These are phyloP conservation scores for Parnassius mnemosyne DNA, from an alignment of 2,888 invertebrate species.

Conservation along the genomic window DNA sequence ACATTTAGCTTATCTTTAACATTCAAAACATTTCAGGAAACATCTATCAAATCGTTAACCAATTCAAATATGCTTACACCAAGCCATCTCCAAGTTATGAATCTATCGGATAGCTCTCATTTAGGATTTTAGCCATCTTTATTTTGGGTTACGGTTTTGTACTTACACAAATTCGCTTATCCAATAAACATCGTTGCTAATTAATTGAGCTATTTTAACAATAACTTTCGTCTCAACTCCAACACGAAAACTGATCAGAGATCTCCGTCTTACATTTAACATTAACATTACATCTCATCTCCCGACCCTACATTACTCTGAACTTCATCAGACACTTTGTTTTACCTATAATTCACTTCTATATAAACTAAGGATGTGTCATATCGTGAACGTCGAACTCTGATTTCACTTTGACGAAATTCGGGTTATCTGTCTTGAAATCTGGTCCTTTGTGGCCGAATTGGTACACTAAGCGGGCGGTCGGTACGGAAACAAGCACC, in stretches of 20 bases:
- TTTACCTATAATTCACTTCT: conserved; percentile 34
- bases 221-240: conserved; percentile 20
- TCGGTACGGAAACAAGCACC: conserved; percentile 87
- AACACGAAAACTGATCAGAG: conserved; percentile 22
- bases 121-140: background rate
- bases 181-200: conserved; percentile 15
- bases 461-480: conserved; percentile 88
- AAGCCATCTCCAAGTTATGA: background rate
- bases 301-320: conserved; percentile 36
- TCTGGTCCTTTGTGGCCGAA: conserved; percentile 90
- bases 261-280: conserved; percentile 30
- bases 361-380: conserved; percentile 55
- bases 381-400: conserved; percentile 55
- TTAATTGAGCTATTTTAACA: conserved; percentile 21
- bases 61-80: conserved; percentile 26
- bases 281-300: conserved; percentile 31
- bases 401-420: conserved; percentile 66
- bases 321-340: conserved; percentile 33
- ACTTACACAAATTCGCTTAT: background rate
- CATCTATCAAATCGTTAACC: conserved; percentile 46
- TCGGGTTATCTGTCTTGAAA: conserved; percentile 85
- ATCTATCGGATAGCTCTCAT: background rate
- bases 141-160: background rate
- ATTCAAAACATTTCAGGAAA: conserved; percentile 51
- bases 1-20: conserved; percentile 57